Base-by-base conservation (phyloP, 1,140 invertebrate species). In the Hylaeus anthracinus region DNA sequence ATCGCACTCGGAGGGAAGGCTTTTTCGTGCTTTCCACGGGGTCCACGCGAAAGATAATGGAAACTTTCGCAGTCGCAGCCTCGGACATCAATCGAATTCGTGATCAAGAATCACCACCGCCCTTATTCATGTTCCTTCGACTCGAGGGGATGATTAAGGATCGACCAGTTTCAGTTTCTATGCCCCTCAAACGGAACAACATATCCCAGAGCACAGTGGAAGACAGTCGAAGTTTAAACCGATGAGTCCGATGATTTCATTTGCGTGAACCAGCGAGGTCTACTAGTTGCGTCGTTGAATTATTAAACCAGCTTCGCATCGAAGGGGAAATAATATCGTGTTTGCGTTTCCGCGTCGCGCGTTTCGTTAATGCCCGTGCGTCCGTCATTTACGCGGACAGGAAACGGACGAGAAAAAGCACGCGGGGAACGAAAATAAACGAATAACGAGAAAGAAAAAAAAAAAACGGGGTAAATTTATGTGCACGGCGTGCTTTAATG, bases 201-300 rank as follows among this genome's bases (percentile, higher is more conserved):
- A 79, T 66, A 26, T 53, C 15, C 41, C 41, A 14, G 26, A 51
- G 65, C 12, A 41, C 9, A 39, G 26, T 10, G 4, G 8, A 15
- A n/a, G 5, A 9, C 4, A 10, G 12, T n/a, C 15, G 56, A 77
- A 69, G 64, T 79, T 79, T 65, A 79, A 79, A 73, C 51, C 51
- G 14, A 43, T 66, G 61, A 72, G 60, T 14, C 51, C 77, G 61
- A 65, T 70, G 55, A 66, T 67, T 80, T 80, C 53, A 74, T 74
- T 80, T 66, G 43, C 63, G 60, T 45, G 51, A 37, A 51, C 58
- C 78, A 26, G 72, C 51, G 64, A n/a, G 55, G 71, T 65, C 64
- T 74, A 67, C 72, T 74, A 73, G 61, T 80, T 61, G 79, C 64
- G 26, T 69, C 45, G 72, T 80, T 80, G 63, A 80, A 75, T 66